Evolutionary conservation across 2,888 invertebrate species (phyloP).

Genomic region (Siphlonurus alternatus): DNA sequence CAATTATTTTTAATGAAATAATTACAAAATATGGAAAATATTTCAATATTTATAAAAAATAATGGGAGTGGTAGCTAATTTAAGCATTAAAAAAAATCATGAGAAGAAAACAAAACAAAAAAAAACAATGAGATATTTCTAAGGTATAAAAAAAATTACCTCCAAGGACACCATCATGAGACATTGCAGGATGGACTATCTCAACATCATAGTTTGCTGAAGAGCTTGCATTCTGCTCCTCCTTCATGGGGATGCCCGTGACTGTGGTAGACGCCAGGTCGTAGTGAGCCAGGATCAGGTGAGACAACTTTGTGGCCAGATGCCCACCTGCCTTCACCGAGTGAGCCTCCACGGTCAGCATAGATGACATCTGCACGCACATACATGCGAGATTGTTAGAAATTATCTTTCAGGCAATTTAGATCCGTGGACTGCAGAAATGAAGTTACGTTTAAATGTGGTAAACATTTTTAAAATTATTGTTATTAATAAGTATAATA

Average conservation of each 20-base stretch:
- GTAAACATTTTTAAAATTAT: background rate
- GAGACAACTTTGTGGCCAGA: conserved; percentile 55
- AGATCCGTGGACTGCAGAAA: no score
- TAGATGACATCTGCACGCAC: conserved; percentile 42
- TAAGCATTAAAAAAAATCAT: conserved; percentile 1
- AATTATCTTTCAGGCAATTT: no score
- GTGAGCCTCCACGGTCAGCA: conserved; percentile 62
- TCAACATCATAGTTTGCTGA: conserved; percentile 99
- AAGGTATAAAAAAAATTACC: conserved; percentile 20
- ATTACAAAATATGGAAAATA: conserved; percentile 7
- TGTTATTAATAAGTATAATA: no score
- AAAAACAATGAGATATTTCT: conserved; percentile 7
- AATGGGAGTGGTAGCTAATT: conserved; percentile 26
- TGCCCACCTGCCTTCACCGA: conserved; percentile 52
- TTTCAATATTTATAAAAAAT: background rate
- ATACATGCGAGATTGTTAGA: conserved; percentile 7
- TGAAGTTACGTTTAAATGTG: background rate
- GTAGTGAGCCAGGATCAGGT: conserved; percentile 69
- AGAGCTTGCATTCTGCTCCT: conserved; percentile 94
- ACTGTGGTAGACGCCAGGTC: conserved; percentile 90
- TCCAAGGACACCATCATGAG: conserved; percentile 64
- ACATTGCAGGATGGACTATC: conserved; percentile 74
- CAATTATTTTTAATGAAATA: background rate
- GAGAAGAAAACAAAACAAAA: background rate
- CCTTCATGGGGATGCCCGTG: conserved; percentile 99